Evolutionary conservation across 2,113 vertebrate species (phyloP), one percentile per base, ranked within the genome.

Genomic region (Mormoops blainvillei): DNA sequence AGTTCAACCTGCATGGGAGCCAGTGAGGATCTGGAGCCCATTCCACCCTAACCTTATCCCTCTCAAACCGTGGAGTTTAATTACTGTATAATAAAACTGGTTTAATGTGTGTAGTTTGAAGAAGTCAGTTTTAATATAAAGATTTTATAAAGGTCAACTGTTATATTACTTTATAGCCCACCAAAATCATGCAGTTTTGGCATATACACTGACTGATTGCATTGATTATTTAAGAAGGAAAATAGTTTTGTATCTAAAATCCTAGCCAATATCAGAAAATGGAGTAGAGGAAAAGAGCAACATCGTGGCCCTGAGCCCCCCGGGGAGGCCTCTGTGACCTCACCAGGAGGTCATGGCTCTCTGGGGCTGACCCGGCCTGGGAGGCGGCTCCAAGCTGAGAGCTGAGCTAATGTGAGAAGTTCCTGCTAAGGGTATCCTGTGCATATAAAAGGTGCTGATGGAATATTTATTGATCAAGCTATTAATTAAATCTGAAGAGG

Each of bases 151-250:
- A 96, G 89, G 78, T 94, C 94, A 94, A 91, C 94, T 96, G 73
- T 70, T 61, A 20, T 63, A 81, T 95, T 95, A 81, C 61, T 88
- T 95, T 95, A 74, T 54, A 97, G 61, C 61, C 92, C 65, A 94
- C 45, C 84, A 48, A 91, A 96, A 96, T 95, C 65, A 91, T 94
- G 95, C 81, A 54, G 1, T 96, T 95, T 85, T 96, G 97, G 91
- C 96, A 68, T 92, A 52, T 77, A 45, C 41, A 22, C 52, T 80
- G 74, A 85, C 71, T 77, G 58, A 90, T 76, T 95, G 33, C 85
- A 77, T 9, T 96, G 91, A 92, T 96, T 95, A 92, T 96, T 68
- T 87, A 94, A 96, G 89, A 82, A 96, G 85, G 77, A 95, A 86
- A 96, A 95, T 31, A 78, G 52, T 94, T 97, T 96, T 20, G 94